Conservation (phyloP, 2,888 invertebrate genomes). For the Lepidochrysops patricia region DNA sequence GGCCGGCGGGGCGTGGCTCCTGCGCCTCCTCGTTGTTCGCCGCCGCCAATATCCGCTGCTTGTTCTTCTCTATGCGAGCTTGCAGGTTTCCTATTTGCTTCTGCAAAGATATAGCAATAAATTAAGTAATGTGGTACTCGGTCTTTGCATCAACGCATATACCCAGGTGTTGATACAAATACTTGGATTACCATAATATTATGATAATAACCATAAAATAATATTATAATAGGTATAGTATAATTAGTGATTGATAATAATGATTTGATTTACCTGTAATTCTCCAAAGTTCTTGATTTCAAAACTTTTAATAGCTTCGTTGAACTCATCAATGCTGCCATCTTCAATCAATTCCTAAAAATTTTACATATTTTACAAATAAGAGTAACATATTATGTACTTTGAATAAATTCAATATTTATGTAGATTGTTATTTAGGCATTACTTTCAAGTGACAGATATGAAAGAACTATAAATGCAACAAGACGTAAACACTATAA, state of each 20-base stretch:
- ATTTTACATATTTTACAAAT: background rate
- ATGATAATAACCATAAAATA: too few relatives aligned
- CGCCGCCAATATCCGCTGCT: slow-evolving; percentile 82
- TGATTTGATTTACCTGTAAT: slow-evolving; percentile 76
- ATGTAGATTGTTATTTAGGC: too few relatives aligned
- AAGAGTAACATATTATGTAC: background rate
- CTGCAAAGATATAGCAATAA: slow-evolving; percentile 29
- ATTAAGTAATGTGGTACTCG: too few relatives aligned
- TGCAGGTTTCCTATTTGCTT: slow-evolving; percentile 79
- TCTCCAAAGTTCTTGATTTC: slow-evolving; percentile 85
- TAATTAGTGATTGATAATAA: slow-evolving; percentile 24
- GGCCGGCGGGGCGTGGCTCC: slow-evolving; percentile 43
- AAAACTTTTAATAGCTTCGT: slow-evolving; percentile 82
- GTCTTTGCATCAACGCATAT: too few relatives aligned
- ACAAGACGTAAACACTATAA: too few relatives aligned
- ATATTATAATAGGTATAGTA: too few relatives aligned
- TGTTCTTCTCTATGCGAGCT: slow-evolving; percentile 82
- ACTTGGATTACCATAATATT: too few relatives aligned
- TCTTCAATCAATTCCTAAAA: slow-evolving; percentile 77
- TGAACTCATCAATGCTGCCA: slow-evolving; percentile 82
- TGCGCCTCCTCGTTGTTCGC: slow-evolving; percentile 76
- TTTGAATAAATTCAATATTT: too few relatives aligned
- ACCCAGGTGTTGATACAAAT: too few relatives aligned
- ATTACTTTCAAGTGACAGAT: too few relatives aligned
- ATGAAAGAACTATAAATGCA: too few relatives aligned